Evolutionary conservation across 2,113 vertebrate genomes (phyloP), one percentile per base, ranked within the genome.

Genomic region (Orycteropus afer): DNA sequence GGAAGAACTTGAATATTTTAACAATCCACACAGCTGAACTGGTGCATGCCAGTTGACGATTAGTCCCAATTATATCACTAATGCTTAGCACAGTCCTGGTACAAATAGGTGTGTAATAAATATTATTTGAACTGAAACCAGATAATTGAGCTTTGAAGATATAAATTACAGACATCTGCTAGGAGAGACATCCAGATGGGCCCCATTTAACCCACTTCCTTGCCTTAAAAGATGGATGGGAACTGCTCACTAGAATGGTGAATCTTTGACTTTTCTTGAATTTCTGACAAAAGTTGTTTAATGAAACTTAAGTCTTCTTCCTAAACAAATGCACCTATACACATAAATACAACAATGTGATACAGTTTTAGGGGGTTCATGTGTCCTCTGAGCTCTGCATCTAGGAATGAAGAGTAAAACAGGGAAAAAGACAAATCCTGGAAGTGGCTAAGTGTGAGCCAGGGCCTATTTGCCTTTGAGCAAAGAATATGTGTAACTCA

Each of bases 261-360:
- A 83, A 22, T 84, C 74, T 59, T 76, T 79, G 9, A n/a, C 45
- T 69, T 91, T 51, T 53, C 6, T 20, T 63, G 37, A 49, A 32
- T 76, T 96, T 94, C 77, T 55, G 15, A n/a, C n/a, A n/a, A n/a
- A 90, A 51, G 53, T 45, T 59, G 32, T 40, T 90, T 23, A 87
- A 42, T 82, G 73, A 90, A 71, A 59, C 88, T 82, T 71, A 42
- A 86, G 37, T 49, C 25, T 76, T 37, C 74, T 65, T 89, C 29
- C 25, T 49, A 81, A 93, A 84, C 32, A 61, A 84, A 59, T 53
- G 17, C 11, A 53, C 13, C 15, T 63, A 37, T 5, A 34, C 5
- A 51, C 37, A 32, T 73, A 81, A 71, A 59, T 49, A 47, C 11
- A 53, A 81, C 34, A 27, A 63, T 6, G 1, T 40, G 18, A 14